Percentiles rank a stretch among this genome's conserved stretches.
phyloP scores from a whole-genome alignment of 1,140 invertebrate genomes.

The Drosophila albomicans region DNA sequence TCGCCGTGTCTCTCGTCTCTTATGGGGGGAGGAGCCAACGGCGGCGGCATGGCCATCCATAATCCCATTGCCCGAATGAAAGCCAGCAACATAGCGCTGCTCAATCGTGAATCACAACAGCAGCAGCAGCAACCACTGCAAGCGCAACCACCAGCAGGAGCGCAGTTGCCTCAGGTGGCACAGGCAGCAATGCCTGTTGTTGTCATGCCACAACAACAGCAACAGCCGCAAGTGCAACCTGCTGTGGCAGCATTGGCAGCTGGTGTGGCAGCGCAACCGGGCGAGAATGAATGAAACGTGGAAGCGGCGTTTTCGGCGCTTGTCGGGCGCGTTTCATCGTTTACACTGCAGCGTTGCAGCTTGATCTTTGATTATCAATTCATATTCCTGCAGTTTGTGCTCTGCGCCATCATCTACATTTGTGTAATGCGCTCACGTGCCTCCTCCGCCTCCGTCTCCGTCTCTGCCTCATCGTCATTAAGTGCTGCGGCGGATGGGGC shows the following conservation, averaged over 20 bases:
- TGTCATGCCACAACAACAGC: slow-evolving; percentile 15
- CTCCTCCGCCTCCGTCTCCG: background rate
- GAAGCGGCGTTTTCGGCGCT: slow-evolving; percentile 78
- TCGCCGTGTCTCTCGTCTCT: slow-evolving; percentile 90
- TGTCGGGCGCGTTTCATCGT: slow-evolving; percentile 81
- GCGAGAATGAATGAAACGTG: slow-evolving; percentile 82
- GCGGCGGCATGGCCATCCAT: slow-evolving; percentile 79
- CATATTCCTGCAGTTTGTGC: slow-evolving; percentile 77
- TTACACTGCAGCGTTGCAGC: slow-evolving; percentile 71
- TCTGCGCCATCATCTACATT: slow-evolving; percentile 71
- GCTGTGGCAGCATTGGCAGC: slow-evolving; percentile 28
- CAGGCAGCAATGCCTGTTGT: slow-evolving; percentile 17
- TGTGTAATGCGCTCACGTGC: slow-evolving; percentile 54
- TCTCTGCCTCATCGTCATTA: no score
- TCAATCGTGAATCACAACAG: slow-evolving; percentile 86
- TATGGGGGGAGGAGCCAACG: slow-evolving; percentile 53
- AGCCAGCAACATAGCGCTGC: slow-evolving; percentile 90
- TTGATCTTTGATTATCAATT: slow-evolving; percentile 71
- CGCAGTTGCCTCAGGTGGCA: slow-evolving; percentile 6
- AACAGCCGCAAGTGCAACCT: slow-evolving; percentile 4
- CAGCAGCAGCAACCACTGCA: slow-evolving; percentile 25
- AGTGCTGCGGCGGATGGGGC: background rate
- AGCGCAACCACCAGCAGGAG: slow-evolving; percentile 15
- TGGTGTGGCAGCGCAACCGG: slow-evolving; percentile 40
- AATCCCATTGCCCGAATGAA: slow-evolving; percentile 88